Conservation (phyloP, 2,888 invertebrate genomes). For the Conomelus anceps region DNA sequence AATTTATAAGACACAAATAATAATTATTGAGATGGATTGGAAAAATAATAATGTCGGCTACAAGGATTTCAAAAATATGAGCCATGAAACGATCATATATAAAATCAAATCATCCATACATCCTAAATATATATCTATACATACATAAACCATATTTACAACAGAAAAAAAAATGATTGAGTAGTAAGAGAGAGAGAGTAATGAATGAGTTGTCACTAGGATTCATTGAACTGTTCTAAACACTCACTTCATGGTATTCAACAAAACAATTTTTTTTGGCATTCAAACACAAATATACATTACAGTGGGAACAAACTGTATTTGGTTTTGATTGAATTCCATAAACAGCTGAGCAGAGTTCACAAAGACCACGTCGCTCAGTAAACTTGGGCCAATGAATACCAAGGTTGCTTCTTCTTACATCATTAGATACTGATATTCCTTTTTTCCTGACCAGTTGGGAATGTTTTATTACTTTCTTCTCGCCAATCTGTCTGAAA, state of each 20-base stretch:
- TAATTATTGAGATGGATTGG: too few species aligned
- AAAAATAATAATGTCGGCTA: too few species aligned
- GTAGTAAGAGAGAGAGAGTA: too few species aligned
- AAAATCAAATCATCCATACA: too few species aligned
- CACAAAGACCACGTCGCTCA: neutral
- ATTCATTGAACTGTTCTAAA: too few species aligned
- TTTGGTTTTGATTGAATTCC: conserved; percentile 3
- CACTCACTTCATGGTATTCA: conserved; percentile 1
- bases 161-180: too few species aligned
- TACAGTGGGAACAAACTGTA: neutral
- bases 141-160: too few species aligned
- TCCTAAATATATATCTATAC: too few species aligned
- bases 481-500: neutral
- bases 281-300: neutral
- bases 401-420: neutral
- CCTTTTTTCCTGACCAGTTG: neutral
- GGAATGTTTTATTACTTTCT: neutral
- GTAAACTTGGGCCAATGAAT: neutral
- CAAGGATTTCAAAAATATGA: too few species aligned
- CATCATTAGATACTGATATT: neutral
- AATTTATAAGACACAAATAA: too few species aligned
- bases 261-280: neutral
- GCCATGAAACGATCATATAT: too few species aligned
- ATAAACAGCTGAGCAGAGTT: neutral
- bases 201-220: too few species aligned